phyloP scores from a whole-genome alignment of 2,797 vertebrate genomes.

The Acanthurus leucopareius region DNA sequence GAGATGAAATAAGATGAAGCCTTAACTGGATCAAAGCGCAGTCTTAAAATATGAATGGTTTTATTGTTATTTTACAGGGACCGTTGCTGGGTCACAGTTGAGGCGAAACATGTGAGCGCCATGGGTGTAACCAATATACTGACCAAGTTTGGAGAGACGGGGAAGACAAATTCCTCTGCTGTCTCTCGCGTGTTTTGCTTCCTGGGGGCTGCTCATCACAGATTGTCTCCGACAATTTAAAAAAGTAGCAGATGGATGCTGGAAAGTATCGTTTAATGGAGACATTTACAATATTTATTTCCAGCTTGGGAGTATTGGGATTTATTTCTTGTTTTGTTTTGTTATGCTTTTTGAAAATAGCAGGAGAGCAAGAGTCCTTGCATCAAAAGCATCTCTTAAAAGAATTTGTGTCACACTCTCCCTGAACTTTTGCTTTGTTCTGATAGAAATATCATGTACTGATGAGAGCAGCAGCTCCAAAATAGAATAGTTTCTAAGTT shows the following conservation, averaged over 20 bases:
- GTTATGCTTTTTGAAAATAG: slow-evolving; percentile 36
- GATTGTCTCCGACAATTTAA: slow-evolving; percentile 25
- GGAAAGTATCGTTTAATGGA: slow-evolving; percentile 9
- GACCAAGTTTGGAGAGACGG: slow-evolving; percentile 55
- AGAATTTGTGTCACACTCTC: slow-evolving; percentile 52
- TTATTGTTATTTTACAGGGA: slow-evolving; percentile 58
- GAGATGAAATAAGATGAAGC: slow-evolving; percentile 21
- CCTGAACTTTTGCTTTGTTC: slow-evolving; percentile 68
- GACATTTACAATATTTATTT: slow-evolving; percentile 48
- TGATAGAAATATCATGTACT: slow-evolving; percentile 52
- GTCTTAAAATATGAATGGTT: slow-evolving; percentile 52
- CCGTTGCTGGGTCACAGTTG: slow-evolving; percentile 48
- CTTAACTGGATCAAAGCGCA: slow-evolving; percentile 49
- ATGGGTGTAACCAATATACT: slow-evolving; percentile 41
- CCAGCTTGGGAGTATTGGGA: slow-evolving; percentile 49
- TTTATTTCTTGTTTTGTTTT: slow-evolving; percentile 42
- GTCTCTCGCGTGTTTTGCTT: slow-evolving; percentile 11
- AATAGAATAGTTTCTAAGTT: slow-evolving; percentile 41
- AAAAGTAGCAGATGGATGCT: slow-evolving; percentile 25
- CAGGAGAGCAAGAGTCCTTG: slow-evolving; percentile 19
- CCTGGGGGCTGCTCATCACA: slow-evolving; percentile 34
- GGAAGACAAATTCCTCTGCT: slow-evolving; percentile 24
- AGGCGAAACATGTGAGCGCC: slow-evolving; percentile 48
- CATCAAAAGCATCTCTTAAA: slow-evolving; percentile 51
- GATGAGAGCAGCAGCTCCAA: slow-evolving; percentile 49